Evolutionary conservation across 1,140 invertebrate genomes (phyloP).

Genomic region (Thaumatotibia leucotreta): DNA sequence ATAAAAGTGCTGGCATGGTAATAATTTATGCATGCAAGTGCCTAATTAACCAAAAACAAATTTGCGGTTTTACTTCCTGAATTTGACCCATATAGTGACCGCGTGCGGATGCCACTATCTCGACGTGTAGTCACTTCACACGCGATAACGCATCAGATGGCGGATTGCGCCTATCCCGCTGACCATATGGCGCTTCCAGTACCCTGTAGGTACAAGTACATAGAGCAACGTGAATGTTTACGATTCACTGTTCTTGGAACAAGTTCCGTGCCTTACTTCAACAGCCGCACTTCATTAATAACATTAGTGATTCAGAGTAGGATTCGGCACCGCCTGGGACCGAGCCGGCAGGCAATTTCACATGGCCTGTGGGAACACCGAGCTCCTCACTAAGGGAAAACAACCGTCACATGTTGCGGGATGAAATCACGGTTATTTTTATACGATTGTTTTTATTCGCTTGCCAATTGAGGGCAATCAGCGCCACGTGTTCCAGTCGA

Average conservation of each 20-base stretch:
- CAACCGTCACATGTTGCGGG: slow-evolving; percentile 66
- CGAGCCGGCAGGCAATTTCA: slow-evolving; percentile 53
- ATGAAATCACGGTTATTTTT: slow-evolving; percentile 76
- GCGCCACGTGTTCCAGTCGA: slow-evolving; percentile 67
- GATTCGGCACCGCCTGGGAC: slow-evolving; percentile 54
- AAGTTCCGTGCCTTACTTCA: slow-evolving; percentile 36
- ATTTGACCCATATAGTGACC: slow-evolving; percentile 49
- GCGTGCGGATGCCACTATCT: slow-evolving; percentile 58
- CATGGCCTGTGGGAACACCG: slow-evolving; percentile 63
- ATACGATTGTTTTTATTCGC: slow-evolving; percentile 75
- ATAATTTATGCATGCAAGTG: background rate
- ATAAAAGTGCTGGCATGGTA: background rate
- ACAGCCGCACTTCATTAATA: slow-evolving; percentile 35
- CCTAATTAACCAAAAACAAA: slow-evolving; percentile 25
- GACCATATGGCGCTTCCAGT: slow-evolving; percentile 28
- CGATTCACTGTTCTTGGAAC: slow-evolving; percentile 35
- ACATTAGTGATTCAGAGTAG: slow-evolving; percentile 48
- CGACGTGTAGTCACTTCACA: slow-evolving; percentile 25
- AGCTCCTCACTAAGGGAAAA: slow-evolving; percentile 51
- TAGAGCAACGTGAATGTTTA: slow-evolving; percentile 17
- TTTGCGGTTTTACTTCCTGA: slow-evolving; percentile 65
- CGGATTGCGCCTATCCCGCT: slow-evolving; percentile 26
- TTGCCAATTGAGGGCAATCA: slow-evolving; percentile 75
- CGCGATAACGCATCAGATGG: slow-evolving; percentile 53
- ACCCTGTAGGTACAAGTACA: background rate